Conservation (phyloP, 2,797 vertebrate species). For the Smutsia temminckii region DNA sequence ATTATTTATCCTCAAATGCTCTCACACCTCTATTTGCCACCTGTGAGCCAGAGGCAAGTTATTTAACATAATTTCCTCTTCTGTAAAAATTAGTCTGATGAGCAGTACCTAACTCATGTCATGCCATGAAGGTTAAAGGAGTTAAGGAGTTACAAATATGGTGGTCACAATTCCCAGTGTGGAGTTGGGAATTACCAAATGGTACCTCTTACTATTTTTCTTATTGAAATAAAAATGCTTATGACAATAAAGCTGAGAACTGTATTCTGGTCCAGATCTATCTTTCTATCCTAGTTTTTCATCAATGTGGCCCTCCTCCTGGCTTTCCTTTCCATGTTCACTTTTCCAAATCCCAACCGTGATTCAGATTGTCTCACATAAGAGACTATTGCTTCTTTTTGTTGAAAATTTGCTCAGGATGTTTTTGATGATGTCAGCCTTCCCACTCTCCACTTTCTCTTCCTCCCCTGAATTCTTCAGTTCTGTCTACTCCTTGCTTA, state of each 20-base stretch:
- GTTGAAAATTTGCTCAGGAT: background rate
- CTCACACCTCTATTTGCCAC: background rate
- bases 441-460: background rate
- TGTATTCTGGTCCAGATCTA: background rate
- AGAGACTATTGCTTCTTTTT: background rate
- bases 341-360: background rate
- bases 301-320: background rate
- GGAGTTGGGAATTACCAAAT: background rate
- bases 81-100: background rate
- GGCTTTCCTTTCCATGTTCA: background rate
- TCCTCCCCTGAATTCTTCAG: background rate
- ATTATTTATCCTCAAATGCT: background rate
- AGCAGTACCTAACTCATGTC: background rate
- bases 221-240: background rate
- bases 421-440: background rate
- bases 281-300: background rate
- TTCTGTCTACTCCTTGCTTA: background rate
- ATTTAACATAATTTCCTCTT: constrained; percentile 6
- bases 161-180: background rate
- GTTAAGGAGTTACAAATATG: background rate
- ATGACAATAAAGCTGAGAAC: background rate
- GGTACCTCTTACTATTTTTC: background rate
- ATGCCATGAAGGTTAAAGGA: background rate
- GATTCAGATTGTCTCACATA: background rate
- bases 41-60: background rate